Evolutionary conservation across 2,797 vertebrate genomes (phyloP).

Genomic region (Mormyrus proboscirostris): DNA sequence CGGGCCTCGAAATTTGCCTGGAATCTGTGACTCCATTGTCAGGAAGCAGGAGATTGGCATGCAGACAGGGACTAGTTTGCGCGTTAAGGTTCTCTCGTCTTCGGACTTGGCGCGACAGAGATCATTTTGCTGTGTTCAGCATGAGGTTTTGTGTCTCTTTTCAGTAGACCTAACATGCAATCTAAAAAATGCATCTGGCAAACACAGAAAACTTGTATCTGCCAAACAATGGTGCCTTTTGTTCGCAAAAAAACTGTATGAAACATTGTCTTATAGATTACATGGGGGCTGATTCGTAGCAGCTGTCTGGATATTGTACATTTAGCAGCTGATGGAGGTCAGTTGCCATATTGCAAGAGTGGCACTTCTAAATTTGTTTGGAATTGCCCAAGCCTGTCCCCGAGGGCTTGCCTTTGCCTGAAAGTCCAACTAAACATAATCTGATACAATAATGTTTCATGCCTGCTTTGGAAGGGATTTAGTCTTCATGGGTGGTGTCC

Average conservation of each 20-base stretch:
- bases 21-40: neutral
- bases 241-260: neutral
- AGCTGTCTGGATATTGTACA: neutral
- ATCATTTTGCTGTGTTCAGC: neutral
- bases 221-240: conserved; percentile 2
- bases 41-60: neutral
- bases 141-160: neutral
- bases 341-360: neutral
- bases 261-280: conserved; percentile 3
- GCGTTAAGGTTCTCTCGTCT: neutral
- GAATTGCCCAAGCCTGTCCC: neutral
- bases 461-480: conserved; percentile 25
- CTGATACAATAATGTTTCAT: neutral
- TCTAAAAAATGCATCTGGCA: neutral
- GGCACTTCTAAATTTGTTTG: neutral
- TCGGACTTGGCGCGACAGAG: neutral
- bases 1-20: neutral
- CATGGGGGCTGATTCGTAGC: neutral
- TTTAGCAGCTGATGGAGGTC: neutral
- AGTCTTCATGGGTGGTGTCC: conserved; percentile 27
- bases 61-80: neutral
- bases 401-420: neutral
- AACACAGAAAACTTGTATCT: conserved; percentile 4
- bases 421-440: neutral
- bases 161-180: neutral